These are phyloP conservation scores for Sturmia bella DNA, from an alignment of 2,888 invertebrate genomes.

Conservation along the genomic window DNA sequence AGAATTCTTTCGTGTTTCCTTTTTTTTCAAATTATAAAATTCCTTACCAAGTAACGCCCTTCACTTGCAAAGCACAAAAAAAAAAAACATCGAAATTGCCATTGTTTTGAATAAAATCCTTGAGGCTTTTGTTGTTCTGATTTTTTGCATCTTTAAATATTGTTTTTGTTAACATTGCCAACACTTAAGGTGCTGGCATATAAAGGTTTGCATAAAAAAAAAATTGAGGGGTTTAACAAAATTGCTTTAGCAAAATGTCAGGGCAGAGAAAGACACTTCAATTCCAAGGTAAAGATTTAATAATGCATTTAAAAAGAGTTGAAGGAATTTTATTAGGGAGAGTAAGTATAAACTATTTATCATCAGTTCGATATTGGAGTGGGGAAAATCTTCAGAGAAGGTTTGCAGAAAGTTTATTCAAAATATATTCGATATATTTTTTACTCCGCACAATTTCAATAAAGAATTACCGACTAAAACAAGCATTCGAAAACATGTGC, in stretches of 20 bases:
- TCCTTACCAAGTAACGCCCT: constrained; percentile 49
- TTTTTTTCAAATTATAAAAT: constrained; percentile 19
- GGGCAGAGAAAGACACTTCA: constrained; percentile 1
- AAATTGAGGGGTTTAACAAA: neutral
- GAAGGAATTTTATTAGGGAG: too few relatives aligned
- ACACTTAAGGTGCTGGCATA: constrained; percentile 46
- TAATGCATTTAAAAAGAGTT: too few relatives aligned
- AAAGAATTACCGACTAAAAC: too few relatives aligned
- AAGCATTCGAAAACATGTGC: too few relatives aligned
- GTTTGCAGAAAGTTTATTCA: neutral
- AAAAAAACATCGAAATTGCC: constrained; percentile 10
- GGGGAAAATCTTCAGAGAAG: too few relatives aligned
- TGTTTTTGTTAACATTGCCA: constrained; percentile 10
- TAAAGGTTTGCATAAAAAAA: constrained; percentile 22
- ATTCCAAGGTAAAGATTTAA: too few relatives aligned
- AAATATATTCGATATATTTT: neutral
- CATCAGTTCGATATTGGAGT: too few relatives aligned
- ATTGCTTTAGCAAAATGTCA: constrained; percentile 16
- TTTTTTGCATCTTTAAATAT: constrained; percentile 20
- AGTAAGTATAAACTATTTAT: too few relatives aligned
- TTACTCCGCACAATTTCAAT: too few relatives aligned
- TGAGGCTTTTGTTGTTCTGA: constrained; percentile 51
- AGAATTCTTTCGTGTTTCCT: neutral
- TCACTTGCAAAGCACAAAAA: constrained; percentile 24
- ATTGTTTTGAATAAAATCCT: constrained; percentile 29